Percentiles rank a stretch among this genome's conserved stretches.
phyloP scores from a whole-genome alignment of 35 echinoderm and acorn worm species.

The Ophiothrix spiculata region DNA sequence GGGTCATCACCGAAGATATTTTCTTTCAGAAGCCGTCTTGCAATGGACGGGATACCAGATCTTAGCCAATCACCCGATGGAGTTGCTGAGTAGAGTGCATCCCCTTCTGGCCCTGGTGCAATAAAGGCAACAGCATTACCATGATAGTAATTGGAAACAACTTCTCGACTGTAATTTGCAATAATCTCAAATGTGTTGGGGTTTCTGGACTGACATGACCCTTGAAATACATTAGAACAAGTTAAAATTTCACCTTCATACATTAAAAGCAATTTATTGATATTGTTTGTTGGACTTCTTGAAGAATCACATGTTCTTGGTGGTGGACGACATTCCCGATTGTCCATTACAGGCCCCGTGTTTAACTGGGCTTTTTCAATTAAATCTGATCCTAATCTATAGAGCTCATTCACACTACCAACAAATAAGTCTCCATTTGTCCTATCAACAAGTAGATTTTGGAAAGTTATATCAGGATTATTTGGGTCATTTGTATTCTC shows the following conservation, averaged over 20 bases:
- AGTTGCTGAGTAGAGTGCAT: conserved; percentile 53
- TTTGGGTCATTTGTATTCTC: conserved; percentile 2
- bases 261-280: conserved; percentile 72
- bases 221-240: conserved; percentile 78
- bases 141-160: conserved; percentile 50
- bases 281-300: conserved; percentile 50
- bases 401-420: conserved; percentile 68
- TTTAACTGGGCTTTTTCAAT: not conserved
- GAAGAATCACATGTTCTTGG: conserved; percentile 7
- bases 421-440: conserved; percentile 44
- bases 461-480: conserved; percentile 26
- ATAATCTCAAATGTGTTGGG: conserved; percentile 13
- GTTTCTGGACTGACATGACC: conserved; percentile 51
- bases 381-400: conserved; percentile 58
- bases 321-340: conserved; percentile 50
- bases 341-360: conserved; percentile 65
- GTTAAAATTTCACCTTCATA: conserved; percentile 44
- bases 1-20: not conserved
- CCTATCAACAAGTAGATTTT: conserved; percentile 58
- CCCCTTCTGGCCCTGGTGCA: conserved; percentile 21
- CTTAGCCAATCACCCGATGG: conserved; percentile 46
- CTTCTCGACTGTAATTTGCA: conserved; percentile 54
- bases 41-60: conserved; percentile 45
- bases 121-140: conserved; percentile 64
- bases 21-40: conserved; percentile 19